A percentile compares a stretch with the other conserved stretches of the same genome.
Conservation (phyloP, 2,888 invertebrate genomes). For the Metalampra italica region DNA sequence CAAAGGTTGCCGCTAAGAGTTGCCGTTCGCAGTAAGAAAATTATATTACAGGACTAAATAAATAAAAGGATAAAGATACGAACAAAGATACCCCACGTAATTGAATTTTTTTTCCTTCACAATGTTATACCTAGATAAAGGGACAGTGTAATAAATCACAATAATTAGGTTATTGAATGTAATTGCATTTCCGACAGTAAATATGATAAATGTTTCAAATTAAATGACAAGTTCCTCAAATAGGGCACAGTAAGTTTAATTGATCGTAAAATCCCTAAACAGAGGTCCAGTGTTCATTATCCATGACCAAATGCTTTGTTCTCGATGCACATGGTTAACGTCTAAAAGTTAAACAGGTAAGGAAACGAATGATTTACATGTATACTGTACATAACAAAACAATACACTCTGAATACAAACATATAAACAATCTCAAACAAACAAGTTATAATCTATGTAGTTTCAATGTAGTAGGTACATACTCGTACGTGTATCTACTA, state of each 20-base stretch:
- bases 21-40: not conserved
- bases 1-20: not conserved
- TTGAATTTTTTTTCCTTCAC: not conserved
- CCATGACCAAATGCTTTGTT: conserved; percentile 3
- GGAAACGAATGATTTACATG: not conserved
- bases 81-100: not conserved
- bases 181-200: not conserved
- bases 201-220: not conserved
- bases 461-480: no score
- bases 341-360: not conserved
- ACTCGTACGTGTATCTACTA: no score
- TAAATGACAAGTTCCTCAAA: not conserved
- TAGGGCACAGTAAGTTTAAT: not conserved
- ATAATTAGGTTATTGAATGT: not conserved
- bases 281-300: not conserved
- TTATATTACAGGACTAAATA: not conserved
- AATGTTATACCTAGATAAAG: no score
- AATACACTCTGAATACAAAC: not conserved
- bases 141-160: not conserved
- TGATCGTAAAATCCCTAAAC: not conserved
- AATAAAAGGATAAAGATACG: not conserved
- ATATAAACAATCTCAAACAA: no score
- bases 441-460: no score
- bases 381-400: not conserved
- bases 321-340: not conserved